These are phyloP conservation scores for Pseudorasbora parva DNA, from an alignment of 2,113 vertebrate species.

Conservation along the genomic window DNA sequence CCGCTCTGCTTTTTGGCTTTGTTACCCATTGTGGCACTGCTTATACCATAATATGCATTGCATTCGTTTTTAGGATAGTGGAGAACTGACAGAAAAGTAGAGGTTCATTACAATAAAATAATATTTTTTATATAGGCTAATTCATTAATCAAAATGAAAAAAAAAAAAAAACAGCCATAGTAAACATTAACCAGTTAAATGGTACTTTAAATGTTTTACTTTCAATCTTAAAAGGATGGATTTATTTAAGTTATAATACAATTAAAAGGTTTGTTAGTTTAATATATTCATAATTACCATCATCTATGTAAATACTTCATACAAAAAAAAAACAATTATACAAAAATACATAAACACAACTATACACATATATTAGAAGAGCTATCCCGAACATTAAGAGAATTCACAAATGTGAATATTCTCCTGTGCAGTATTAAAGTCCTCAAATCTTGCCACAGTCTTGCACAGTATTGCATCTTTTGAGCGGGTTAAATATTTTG, in stretches of 20 bases:
- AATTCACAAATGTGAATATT: background rate
- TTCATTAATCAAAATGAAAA: no score
- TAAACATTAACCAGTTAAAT: background rate
- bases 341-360: background rate
- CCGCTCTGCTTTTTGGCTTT: no score
- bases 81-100: no score
- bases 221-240: background rate
- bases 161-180: no score
- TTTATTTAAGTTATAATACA: no score
- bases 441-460: background rate
- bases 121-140: no score
- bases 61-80: no score
- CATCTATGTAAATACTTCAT: background rate
- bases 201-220: background rate
- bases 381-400: background rate
- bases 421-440: background rate
- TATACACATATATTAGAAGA: background rate
- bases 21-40: no score
- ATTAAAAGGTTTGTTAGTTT: background rate
- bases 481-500: background rate
- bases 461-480: background rate
- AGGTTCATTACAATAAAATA: no score
- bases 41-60: no score
- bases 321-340: slow-evolving; percentile 14
- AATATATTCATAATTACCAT: background rate